A percentile compares a stretch with the other conserved stretches of the same genome.
Conservation (phyloP, 2,797 vertebrate species). For the Pipistrellus pygmaeus region DNA sequence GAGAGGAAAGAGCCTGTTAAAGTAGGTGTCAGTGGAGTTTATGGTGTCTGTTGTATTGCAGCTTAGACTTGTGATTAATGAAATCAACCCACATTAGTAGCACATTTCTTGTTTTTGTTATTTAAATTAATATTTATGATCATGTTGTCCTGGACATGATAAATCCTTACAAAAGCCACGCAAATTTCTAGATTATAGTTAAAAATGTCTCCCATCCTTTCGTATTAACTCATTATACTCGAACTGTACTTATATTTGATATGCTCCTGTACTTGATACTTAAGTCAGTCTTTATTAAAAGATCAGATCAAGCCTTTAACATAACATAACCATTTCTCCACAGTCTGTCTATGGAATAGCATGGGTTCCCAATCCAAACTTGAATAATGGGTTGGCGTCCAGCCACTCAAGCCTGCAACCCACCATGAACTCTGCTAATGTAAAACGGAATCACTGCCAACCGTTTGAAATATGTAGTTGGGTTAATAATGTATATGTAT, state of each 20-base stretch:
- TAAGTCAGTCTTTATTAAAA: constrained; percentile 5
- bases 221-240: not conserved
- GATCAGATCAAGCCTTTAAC: not conserved
- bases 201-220: not conserved
- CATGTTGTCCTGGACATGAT: constrained; percentile 22
- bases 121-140: constrained; percentile 53
- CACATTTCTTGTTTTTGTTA: constrained; percentile 22
- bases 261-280: constrained; percentile 49
- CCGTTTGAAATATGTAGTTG: not conserved
- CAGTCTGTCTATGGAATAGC: not conserved
- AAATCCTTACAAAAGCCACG: constrained; percentile 25
- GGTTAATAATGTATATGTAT: constrained; percentile 62
- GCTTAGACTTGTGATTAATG: not conserved
- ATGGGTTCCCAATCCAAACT: not conserved
- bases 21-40: not conserved
- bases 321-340: not conserved
- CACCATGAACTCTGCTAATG: not conserved
- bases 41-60: not conserved
- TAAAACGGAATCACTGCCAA: constrained; percentile 47
- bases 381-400: not conserved
- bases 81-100: not conserved
- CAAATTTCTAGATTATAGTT: not conserved
- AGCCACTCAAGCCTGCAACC: not conserved
- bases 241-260: not conserved
- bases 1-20: not conserved